Conservation (phyloP, 2,113 vertebrate species). For the Burhinus bistriatus region DNA sequence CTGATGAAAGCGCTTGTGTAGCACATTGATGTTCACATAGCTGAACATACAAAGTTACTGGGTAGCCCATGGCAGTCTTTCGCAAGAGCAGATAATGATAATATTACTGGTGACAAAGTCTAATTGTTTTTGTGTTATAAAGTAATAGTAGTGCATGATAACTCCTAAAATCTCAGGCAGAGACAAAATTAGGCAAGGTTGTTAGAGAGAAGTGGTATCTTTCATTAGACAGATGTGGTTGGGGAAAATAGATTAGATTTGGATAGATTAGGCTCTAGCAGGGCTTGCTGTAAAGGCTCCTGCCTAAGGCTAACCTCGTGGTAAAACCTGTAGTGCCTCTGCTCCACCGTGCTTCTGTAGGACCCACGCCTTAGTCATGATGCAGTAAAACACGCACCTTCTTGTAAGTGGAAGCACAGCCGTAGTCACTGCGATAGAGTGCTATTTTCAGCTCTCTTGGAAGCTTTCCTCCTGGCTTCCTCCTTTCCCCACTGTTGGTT, state of each 20-base stretch:
- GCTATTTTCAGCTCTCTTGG: not conserved
- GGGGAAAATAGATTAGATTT: not conserved
- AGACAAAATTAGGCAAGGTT: not conserved
- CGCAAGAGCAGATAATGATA: not conserved
- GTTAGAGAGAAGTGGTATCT: not conserved
- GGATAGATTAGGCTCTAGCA: not conserved
- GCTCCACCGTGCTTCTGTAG: not conserved
- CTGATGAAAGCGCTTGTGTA: not conserved
- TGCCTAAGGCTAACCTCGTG: not conserved
- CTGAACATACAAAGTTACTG: not conserved
- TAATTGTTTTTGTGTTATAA: constrained; percentile 41
- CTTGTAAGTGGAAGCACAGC: not conserved
- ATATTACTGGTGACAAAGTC: not conserved
- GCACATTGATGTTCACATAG: fast-evolving
- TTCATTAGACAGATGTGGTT: constrained; percentile 2
- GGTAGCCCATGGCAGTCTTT: constrained; percentile 12
- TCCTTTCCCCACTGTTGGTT: not conserved
- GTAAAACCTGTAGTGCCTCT: constrained; percentile 20
- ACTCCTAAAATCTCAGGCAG: constrained; percentile 6
- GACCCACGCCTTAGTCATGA: not conserved
- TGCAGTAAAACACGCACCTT: not conserved
- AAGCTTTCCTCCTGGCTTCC: not conserved
- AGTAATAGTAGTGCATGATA: not conserved
- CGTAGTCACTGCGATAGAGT: not conserved
- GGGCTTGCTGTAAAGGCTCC: not conserved